A percentile compares a stretch with the other conserved stretches of the same genome.
Conservation (phyloP, 1,140 invertebrate species). For the Drosophila oshimai region DNA sequence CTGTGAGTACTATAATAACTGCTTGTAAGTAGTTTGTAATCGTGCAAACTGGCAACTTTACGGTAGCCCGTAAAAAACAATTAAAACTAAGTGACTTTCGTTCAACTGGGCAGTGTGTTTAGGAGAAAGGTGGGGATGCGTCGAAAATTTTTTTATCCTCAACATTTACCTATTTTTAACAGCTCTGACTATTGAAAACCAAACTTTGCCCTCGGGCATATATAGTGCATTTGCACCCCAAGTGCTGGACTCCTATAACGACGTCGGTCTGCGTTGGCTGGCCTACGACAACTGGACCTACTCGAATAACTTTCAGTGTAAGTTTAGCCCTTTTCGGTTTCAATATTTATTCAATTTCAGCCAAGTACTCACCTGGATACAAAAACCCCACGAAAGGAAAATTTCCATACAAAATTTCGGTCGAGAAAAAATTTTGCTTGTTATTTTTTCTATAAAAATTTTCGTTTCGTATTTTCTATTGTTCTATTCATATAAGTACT, state of each 20-base stretch:
- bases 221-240: conserved; percentile 87
- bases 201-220: conserved; percentile 90
- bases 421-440: no score
- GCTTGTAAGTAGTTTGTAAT: background rate
- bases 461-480: no score
- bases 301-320: conserved; percentile 84
- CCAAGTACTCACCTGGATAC: background rate
- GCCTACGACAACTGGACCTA: conserved; percentile 91
- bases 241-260: conserved; percentile 90
- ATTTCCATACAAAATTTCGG: no score
- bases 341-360: background rate
- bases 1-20: conserved; percentile 46
- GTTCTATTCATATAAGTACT: no score
- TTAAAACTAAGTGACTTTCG: no score
- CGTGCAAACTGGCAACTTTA: no score
- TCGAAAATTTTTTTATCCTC: no score
- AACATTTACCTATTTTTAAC: background rate
- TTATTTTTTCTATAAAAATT: no score
- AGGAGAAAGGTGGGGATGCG: no score
- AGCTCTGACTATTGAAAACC: conserved; percentile 76
- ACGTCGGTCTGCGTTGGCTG: conserved; percentile 92
- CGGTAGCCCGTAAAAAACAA: no score
- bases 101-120: no score
- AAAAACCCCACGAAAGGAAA: background rate
- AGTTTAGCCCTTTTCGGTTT: conserved; percentile 18